Conservation (phyloP, 2,113 vertebrate genomes). For the Scytalopus superciliaris region DNA sequence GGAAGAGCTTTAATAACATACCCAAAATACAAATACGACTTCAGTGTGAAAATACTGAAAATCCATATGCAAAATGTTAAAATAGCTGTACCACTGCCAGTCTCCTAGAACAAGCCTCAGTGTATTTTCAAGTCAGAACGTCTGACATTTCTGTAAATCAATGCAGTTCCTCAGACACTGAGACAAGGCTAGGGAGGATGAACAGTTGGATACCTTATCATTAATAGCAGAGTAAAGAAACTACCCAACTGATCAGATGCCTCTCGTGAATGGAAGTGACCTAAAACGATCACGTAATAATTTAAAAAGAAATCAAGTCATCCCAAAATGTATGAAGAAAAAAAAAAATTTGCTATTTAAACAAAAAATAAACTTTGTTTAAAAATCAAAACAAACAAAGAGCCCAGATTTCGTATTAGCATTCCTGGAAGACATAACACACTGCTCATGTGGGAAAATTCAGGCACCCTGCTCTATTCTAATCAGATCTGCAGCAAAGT, state of each 20-base stretch:
- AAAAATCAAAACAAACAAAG: neutral
- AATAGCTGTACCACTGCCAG: neutral
- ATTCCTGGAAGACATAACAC: neutral
- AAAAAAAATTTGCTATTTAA: neutral
- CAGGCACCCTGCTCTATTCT: neutral
- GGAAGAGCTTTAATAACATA: neutral
- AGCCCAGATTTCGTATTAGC: neutral
- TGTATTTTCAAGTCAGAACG: neutral
- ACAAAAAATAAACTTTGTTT: neutral
- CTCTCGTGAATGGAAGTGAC: neutral
- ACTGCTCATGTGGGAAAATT: neutral
- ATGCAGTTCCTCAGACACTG: neutral
- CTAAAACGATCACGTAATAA: neutral
- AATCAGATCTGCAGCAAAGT: conserved; percentile 44
- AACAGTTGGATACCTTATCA: neutral
- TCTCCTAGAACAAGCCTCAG: neutral
- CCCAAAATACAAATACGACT: neutral
- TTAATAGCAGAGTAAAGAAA: neutral
- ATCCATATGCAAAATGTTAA: neutral
- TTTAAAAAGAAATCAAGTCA: neutral
- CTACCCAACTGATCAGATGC: neutral
- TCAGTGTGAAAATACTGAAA: neutral
- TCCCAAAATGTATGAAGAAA: neutral
- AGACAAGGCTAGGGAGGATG: neutral
- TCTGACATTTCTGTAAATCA: neutral